Base-by-base conservation (phyloP, 2,797 vertebrate genomes). In the Esox masquinongy region DNA sequence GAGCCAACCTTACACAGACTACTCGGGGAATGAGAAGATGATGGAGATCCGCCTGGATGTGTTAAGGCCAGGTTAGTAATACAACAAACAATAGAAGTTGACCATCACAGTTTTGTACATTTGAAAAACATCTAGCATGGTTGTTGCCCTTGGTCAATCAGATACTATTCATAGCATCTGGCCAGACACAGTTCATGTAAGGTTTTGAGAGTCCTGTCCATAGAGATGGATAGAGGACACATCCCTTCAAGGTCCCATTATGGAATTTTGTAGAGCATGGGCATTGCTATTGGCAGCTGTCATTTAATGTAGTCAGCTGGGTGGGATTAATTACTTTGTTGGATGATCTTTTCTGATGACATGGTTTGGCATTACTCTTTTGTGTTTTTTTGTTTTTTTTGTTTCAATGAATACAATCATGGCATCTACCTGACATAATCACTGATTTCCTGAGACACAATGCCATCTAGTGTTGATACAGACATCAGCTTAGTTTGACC, bases 1-100 rank as follows among this genome's bases (percentile, higher is more conserved):
- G 63, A 75, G 49, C 0, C 92, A 95, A 75, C 83, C 82, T 53
- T 97, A 96, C 91, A 92, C 6, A 0, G 96, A 97, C 90, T 97
- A 97, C 87, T 91, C 95, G 0, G 87, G 90, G 70, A 84, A 17
- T 14, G 87, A 95, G 75, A 98, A 98, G 85, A 70, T 88, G 9
- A 86, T 97, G 94, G 96, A 97, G 90, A 82, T 95, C 39, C 91
- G 95, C 34, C 80, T 85, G 0, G 95, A 96, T 0, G 92, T 92
- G 72, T 84, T 97, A 67, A 89, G 85, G 8, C 89, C 94, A 49
- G 95, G 95, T 97, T 72, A 78, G 66, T 82, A 39, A 39, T 39
- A 39, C 7, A 39, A 39, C n/a, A 39, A 39, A 43, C 50, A 16
- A 7, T 73, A 3, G 36, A 39, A 6, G 36, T 61, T 69, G 75